A percentile compares a stretch with the other conserved stretches of the same genome.
Evolutionary conservation across 2,797 vertebrate genomes (phyloP).

Genomic region (Prionace glauca): DNA sequence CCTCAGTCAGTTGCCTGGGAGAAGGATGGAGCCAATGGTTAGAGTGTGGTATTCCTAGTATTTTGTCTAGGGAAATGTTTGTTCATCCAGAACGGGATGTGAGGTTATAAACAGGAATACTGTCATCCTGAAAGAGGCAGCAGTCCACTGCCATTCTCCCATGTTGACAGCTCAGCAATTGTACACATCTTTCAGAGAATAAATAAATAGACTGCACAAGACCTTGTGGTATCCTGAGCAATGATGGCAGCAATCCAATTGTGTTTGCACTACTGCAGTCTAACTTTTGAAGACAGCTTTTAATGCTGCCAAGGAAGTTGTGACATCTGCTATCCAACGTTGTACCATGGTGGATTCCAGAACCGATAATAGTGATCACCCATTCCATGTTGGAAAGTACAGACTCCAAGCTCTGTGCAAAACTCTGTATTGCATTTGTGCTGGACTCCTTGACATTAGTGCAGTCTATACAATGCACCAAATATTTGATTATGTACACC

Average conservation of each 20-base stretch:
- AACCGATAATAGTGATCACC: not conserved
- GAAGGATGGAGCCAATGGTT: not conserved
- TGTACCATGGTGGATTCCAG: not conserved
- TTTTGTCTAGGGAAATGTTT: not conserved
- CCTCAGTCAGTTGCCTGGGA: not conserved
- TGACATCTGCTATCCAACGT: not conserved
- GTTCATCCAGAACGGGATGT: not conserved
- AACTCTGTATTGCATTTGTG: not conserved
- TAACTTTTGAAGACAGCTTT: not conserved
- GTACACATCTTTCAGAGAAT: not conserved
- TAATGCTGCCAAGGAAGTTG: not conserved
- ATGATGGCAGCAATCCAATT: not conserved
- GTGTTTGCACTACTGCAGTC: not conserved
- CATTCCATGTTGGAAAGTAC: not conserved
- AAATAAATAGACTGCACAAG: not conserved
- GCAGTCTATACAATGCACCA: not conserved
- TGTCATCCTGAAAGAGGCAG: not conserved
- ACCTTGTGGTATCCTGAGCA: not conserved
- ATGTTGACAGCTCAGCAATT: not conserved
- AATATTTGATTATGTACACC: not conserved
- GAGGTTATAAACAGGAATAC: not conserved
- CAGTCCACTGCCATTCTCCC: not conserved
- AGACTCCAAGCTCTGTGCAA: not conserved
- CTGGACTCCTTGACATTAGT: not conserved
- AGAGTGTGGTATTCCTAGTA: not conserved